phyloP scores from a whole-genome alignment of 35 echinoderm and acorn worm species.

The Nesometra sesokonis region DNA sequence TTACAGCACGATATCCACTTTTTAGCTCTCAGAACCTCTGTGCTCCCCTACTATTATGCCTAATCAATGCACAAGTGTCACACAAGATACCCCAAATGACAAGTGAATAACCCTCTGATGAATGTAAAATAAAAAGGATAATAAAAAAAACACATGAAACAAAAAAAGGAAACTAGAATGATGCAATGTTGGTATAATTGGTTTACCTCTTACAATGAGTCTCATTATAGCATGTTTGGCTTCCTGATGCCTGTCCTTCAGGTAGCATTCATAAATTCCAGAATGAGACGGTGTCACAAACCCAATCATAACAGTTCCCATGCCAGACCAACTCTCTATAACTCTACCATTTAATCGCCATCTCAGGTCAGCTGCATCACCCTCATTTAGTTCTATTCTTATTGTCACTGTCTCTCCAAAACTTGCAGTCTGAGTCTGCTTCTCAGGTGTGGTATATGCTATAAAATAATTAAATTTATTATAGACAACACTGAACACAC shows the following conservation, averaged over 20 bases:
- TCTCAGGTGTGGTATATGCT: not conserved
- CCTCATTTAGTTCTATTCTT: not conserved
- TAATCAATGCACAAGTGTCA: no score
- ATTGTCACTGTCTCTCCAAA: not conserved
- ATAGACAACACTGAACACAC: no score
- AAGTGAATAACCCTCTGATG: no score
- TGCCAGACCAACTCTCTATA: slow-evolving; percentile 3
- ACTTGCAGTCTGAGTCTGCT: not conserved
- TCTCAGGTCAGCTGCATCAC: not conserved
- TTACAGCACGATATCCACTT: no score
- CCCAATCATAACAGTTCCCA: not conserved
- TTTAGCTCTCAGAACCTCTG: no score
- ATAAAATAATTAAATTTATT: not conserved
- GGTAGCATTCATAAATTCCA: slow-evolving; percentile 58
- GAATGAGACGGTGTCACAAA: slow-evolving; percentile 16
- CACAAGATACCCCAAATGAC: no score
- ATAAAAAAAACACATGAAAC: no score
- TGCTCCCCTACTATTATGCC: no score
- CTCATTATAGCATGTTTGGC: slow-evolving; percentile 37
- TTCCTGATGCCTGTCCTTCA: not conserved
- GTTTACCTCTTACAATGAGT: slow-evolving; percentile 52
- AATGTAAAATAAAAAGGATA: no score
- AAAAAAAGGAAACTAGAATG: no score
- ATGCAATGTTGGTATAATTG: no score
- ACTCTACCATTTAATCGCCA: slow-evolving; percentile 19